Base-by-base conservation (phyloP, 2,797 vertebrate genomes). In the Argentina silus region DNA sequence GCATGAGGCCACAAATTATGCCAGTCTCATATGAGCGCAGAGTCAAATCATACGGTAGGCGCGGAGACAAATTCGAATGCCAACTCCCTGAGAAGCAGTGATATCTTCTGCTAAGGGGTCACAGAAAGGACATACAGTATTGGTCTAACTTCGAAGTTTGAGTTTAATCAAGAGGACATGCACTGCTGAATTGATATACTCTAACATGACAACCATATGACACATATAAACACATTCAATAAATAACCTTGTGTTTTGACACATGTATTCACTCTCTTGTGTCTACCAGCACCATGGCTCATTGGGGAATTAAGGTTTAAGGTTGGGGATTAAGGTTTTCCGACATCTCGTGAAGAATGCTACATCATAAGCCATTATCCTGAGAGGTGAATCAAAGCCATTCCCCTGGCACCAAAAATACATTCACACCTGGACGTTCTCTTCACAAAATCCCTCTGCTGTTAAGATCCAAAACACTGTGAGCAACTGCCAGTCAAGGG, bases 1-100 rank as follows among this genome's bases (percentile, higher is more conserved):
- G 65, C 70, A 76, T 51, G 67, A 79, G 69, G 80, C 77, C 45
- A 55, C 78, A 85, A 78, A 85, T 88, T 78, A 86, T 85, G 86
- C 76, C 78, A 75, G 72, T 81, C 66, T 76, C 71, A 83, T 76
- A 67, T 69, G 66, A 86, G 77, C 45, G 43, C 53, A 67, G 72
- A 89, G 86, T 87, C 65, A 77, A 84, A 86, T 82, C 12, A 72
- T 10, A 67, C 78, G 59, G 55, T 75, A 23, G 14, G 77, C 63
- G 65, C 42, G 60, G 72, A 67, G 57, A 70, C 67, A 79, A 64
- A 73, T 75, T 76, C 59, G 71, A 84, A 83, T 72, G 63, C 78
- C 51, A n/a, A 50, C 67, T 73, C 68, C 55, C 67, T 70, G 73
- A 83, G 68, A 79, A 75, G 78, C 72, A 73, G 21, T 71, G 59